phyloP scores from a whole-genome alignment of 2,797 vertebrate species.

The Apogon talboti region DNA sequence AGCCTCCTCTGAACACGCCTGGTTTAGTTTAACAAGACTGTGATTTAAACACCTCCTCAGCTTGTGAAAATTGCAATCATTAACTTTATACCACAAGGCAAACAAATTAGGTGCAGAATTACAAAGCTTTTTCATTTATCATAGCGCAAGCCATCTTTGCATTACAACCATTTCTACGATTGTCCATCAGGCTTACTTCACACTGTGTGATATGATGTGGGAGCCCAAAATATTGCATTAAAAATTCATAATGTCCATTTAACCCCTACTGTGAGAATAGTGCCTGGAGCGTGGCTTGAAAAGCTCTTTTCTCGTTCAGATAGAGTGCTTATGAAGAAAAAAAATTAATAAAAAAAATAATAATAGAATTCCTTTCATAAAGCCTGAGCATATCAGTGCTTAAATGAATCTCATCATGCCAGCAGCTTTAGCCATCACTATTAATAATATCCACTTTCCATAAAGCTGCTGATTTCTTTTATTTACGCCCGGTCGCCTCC shows the following conservation, averaged over 20 bases:
- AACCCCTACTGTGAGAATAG: constrained; percentile 45
- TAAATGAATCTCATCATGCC: constrained; percentile 76
- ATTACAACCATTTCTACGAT: constrained; percentile 12
- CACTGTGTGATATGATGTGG: constrained; percentile 18
- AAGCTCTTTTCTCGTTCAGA: constrained; percentile 52
- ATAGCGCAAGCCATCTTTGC: constrained; percentile 12
- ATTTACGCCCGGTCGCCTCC: constrained; percentile 73
- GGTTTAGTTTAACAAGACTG: constrained; percentile 10
- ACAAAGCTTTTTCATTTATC: constrained; percentile 12
- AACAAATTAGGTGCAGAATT: constrained; percentile 4
- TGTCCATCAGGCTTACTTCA: constrained; percentile 26
- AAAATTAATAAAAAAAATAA: no score
- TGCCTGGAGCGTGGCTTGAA: constrained; percentile 34
- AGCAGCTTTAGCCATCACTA: constrained; percentile 71
- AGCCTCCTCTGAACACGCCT: neutral
- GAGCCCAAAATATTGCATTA: constrained; percentile 46
- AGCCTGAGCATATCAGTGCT: constrained; percentile 57
- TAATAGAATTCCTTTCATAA: constrained; percentile 59
- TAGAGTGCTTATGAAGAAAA: constrained; percentile 47
- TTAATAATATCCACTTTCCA: constrained; percentile 83
- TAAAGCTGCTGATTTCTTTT: constrained; percentile 79
- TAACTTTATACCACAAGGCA: constrained; percentile 3
- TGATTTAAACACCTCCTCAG: neutral
- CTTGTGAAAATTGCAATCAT: constrained; percentile 4
- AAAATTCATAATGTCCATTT: constrained; percentile 58